Evolutionary conservation across 2,888 invertebrate genomes (phyloP), one percentile per base, ranked within the genome.

Genomic region (Xestia ashworthii): DNA sequence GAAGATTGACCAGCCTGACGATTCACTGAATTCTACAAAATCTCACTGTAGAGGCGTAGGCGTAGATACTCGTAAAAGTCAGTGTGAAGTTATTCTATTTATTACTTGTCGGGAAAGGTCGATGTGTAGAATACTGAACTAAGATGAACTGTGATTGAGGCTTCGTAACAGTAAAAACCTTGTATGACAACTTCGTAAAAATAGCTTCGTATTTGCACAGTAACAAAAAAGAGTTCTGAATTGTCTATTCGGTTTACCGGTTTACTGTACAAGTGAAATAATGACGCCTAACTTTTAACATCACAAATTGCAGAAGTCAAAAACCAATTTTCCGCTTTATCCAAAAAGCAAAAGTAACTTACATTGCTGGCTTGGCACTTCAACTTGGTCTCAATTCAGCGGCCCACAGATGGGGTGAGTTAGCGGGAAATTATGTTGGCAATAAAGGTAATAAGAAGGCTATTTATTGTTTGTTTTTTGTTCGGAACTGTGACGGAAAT

Each of bases 391-490:
- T 76, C 82, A 83, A 83, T 84, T 83, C 74, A 53, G 77, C 55
- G 50, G 68, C 74, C 67, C 74, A 60, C 78, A 76, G 75, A 80
- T 76, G 82, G 83, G 77, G 83, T 84, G 84, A 83, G 83, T 85
- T 80, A 80, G 87, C 78, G 82, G 81, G 82, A 90, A 92, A 92
- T 92, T 88, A 92, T 88, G 88, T 89, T 82, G 82, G 88, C 88
- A 91, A 92, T 91, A 91, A 90, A 91, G 85, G 89, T 90, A 90
- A 89, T 90, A 89, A 88, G 88, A 85, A 89, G 81, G 81, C 84
- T 90, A 89, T 88, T 85, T 86, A 87, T 81, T 80, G 74, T 78
- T 83, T 80, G 80, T 81, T 83, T 84, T 84, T 74, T 75, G 68
- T 66, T 84, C 19, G n/a, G 32, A 77, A 71, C 50, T 79, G 77